Evolutionary conservation across 2,113 vertebrate genomes (phyloP).

Genomic region (Ophthalmolycus amberensis): DNA sequence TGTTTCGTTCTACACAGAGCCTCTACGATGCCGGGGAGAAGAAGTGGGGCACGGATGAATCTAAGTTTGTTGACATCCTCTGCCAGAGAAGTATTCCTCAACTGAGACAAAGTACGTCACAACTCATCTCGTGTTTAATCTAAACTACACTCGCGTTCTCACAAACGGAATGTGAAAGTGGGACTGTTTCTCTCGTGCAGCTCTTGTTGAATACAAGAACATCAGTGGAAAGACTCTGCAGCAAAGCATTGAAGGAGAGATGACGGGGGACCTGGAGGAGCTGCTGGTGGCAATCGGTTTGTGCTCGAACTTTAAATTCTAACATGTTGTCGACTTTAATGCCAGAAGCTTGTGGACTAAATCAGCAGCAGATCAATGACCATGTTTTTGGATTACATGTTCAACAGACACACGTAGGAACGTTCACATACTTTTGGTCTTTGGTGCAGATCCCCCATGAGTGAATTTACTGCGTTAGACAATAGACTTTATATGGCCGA

Average conservation of each 20-base stretch:
- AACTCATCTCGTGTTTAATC: neutral
- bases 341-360: neutral
- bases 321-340: neutral
- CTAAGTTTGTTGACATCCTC: slow-evolving; percentile 82
- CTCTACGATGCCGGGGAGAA: slow-evolving; percentile 86
- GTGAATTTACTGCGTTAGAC: neutral
- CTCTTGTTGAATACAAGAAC: slow-evolving; percentile 84
- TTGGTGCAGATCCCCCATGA: neutral
- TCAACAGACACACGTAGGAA: neutral
- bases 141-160: neutral
- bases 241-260: slow-evolving; percentile 85
- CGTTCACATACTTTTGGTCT: neutral
- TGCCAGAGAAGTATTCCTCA: slow-evolving; percentile 83
- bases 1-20: slow-evolving; percentile 45
- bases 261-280: slow-evolving; percentile 84
- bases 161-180: neutral
- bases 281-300: slow-evolving; percentile 85
- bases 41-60: slow-evolving; percentile 83
- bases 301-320: neutral
- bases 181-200: slow-evolving; percentile 54
- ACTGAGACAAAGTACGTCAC: slow-evolving; percentile 77
- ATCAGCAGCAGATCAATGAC: neutral
- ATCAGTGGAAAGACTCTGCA: slow-evolving; percentile 85
- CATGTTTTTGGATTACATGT: neutral
- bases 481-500: no score